Conservation (phyloP, 2,888 invertebrate genomes). For the Pristionchus arcanus region DNA sequence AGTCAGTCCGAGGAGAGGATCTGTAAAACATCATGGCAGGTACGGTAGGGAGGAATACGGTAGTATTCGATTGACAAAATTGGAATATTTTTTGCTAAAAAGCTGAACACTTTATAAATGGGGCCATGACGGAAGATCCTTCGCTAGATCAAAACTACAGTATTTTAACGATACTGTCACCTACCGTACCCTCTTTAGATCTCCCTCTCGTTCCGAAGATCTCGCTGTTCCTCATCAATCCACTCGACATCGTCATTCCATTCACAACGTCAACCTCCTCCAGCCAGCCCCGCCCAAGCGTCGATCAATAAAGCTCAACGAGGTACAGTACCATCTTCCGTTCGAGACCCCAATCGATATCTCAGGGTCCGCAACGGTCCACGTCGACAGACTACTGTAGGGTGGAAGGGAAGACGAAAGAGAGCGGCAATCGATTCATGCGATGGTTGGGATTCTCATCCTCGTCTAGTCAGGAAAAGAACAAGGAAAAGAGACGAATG, state of each 20-base stretch:
- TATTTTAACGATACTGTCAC: not conserved
- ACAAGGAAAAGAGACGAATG: conserved; percentile 51
- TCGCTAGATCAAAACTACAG: not conserved
- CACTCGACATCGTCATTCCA: conserved; percentile 48
- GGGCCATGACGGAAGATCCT: no score
- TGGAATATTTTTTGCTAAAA: not conserved
- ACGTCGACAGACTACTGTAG: conserved; percentile 56
- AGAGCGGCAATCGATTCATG: conserved; percentile 55
- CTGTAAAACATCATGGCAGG: not conserved
- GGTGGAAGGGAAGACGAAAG: conserved; percentile 50
- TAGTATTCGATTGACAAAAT: not conserved
- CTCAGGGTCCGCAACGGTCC: conserved; percentile 54
- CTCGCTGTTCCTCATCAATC: conserved; percentile 19
- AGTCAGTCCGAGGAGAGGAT: conserved; percentile 37
- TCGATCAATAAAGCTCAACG: conserved; percentile 30
- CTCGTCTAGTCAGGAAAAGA: not conserved
- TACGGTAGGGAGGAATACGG: not conserved
- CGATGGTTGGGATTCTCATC: conserved; percentile 54
- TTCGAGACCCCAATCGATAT: not conserved
- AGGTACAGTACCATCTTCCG: not conserved
- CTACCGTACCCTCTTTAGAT: conserved; percentile 11
- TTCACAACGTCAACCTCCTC: conserved; percentile 49
- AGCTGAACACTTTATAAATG: no score
- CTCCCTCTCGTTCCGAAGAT: conserved; percentile 35
- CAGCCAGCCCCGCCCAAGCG: conserved; percentile 40